These are phyloP conservation scores for Sebastes aleutianus DNA, from an alignment of 2,797 vertebrate species.

Conservation along the genomic window DNA sequence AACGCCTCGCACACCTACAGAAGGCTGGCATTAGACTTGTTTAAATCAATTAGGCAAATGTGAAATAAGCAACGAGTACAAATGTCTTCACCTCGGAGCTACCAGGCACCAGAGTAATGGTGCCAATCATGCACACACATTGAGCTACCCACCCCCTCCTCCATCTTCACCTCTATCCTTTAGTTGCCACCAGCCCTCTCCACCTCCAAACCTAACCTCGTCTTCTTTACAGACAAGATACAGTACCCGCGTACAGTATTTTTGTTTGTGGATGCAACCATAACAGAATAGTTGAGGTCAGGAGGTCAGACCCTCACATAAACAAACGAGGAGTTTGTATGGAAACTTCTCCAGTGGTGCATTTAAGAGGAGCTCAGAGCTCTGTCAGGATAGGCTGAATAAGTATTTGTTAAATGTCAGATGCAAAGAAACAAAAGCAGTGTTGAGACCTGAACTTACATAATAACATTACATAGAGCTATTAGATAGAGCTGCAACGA, in stretches of 20 bases:
- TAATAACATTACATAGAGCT: not conserved
- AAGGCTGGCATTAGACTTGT: constrained; percentile 80
- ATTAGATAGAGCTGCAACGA: no score
- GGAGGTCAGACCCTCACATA: constrained; percentile 37
- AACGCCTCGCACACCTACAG: constrained; percentile 74
- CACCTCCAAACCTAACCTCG: constrained; percentile 56
- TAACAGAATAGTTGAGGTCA: constrained; percentile 17
- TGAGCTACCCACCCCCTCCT: constrained; percentile 31
- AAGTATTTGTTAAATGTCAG: constrained; percentile 51
- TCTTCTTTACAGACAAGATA: constrained; percentile 14
- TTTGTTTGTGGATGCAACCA: constrained; percentile 45
- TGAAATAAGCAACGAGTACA: constrained; percentile 75
- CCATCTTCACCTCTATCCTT: constrained; percentile 51
- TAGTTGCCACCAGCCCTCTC: constrained; percentile 35
- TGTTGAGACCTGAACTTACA: constrained; percentile 21
- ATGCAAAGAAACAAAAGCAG: constrained; percentile 11
- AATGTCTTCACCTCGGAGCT: constrained; percentile 73
- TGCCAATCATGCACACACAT: constrained; percentile 70
- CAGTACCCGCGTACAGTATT: constrained; percentile 5
- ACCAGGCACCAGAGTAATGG: constrained; percentile 64
- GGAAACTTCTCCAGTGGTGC: constrained; percentile 44
- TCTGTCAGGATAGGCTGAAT: not conserved
- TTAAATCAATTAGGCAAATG: constrained; percentile 86
- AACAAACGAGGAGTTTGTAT: constrained; percentile 41
- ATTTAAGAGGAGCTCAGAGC: constrained; percentile 14